Evolutionary conservation across 2,888 invertebrate species (phyloP).

Genomic region (Sminthurides aquaticus): DNA sequence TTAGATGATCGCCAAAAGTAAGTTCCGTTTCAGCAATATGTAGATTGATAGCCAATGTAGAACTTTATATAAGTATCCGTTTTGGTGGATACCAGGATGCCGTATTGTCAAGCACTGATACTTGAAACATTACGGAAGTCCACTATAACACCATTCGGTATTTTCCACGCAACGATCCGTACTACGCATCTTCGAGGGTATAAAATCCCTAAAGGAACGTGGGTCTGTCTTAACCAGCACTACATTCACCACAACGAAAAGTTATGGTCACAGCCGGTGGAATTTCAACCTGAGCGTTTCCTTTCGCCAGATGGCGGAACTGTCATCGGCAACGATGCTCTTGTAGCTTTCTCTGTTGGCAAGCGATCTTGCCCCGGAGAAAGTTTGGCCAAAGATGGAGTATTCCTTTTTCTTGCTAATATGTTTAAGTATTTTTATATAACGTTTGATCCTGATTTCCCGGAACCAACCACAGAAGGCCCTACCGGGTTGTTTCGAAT

Average conservation of each 20-base stretch:
- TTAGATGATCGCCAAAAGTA: slow-evolving; percentile 13
- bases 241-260: slow-evolving; percentile 22
- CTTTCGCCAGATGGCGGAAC: slow-evolving; percentile 22
- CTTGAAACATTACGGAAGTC: slow-evolving; percentile 26
- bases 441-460: not conserved
- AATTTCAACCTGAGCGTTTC: slow-evolving; percentile 30
- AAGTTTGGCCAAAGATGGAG: slow-evolving; percentile 8
- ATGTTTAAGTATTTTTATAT: slow-evolving; percentile 9
- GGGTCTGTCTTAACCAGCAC: slow-evolving; percentile 18
- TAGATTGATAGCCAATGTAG: too few relatives aligned
- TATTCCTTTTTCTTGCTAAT: slow-evolving; percentile 9
- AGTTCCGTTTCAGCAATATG: too few relatives aligned
- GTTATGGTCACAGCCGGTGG: slow-evolving; percentile 28
- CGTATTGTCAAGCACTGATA: slow-evolving; percentile 27
- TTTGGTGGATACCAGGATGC: slow-evolving; percentile 21
- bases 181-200: slow-evolving; percentile 17
- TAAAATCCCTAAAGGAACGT: slow-evolving; percentile 17
- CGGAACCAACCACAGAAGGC: not conserved
- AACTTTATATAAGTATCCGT: not conserved
- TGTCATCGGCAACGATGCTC: not conserved
- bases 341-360: slow-evolving; percentile 10
- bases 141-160: slow-evolving; percentile 20
- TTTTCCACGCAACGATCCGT: slow-evolving; percentile 18
- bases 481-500: not conserved
- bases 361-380: slow-evolving; percentile 14